Percentiles rank a stretch among this genome's conserved stretches.
phyloP scores from a whole-genome alignment of 2,888 invertebrate species.

The Rhagophthalmus giganteus region DNA sequence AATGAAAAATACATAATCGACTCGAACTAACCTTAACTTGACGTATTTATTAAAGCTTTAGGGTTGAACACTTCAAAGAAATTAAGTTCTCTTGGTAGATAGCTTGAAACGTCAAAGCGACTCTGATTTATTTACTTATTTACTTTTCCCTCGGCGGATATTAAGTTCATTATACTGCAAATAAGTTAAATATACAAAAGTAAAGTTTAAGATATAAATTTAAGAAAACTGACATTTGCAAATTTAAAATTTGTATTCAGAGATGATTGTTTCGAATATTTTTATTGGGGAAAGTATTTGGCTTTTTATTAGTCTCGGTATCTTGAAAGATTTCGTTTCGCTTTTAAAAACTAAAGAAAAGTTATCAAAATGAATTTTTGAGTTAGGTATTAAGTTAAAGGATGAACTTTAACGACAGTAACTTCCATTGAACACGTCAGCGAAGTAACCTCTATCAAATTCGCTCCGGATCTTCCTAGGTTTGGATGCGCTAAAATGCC shows the following conservation, averaged over 20 bases:
- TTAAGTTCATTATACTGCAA: constrained; percentile 8
- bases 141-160: constrained; percentile 9
- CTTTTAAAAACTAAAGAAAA: too few species aligned
- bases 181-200: too few species aligned
- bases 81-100: constrained; percentile 17
- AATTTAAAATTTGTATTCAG: too few species aligned
- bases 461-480: constrained; percentile 10
- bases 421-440: constrained; percentile 15
- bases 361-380: too few species aligned
- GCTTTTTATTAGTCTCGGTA: too few species aligned
- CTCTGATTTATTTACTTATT: constrained; percentile 19
- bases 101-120: constrained; percentile 13
- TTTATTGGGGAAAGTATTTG: too few species aligned
- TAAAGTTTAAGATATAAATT: too few species aligned
- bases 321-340: too few species aligned
- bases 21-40: constrained; percentile 12
- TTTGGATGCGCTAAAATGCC: constrained; percentile 30
- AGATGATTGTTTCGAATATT: too few species aligned
- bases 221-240: too few species aligned
- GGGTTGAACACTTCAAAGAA: constrained; percentile 19
- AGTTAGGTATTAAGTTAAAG: too few species aligned
- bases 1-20: constrained; percentile 7
- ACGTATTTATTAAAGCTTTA: constrained; percentile 21
- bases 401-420: constrained; percentile 18
- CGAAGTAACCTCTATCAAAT: constrained; percentile 23